These are phyloP conservation scores for Sebastes kiyomatsui DNA, from an alignment of 2,797 vertebrate genomes.

Conservation along the genomic window DNA sequence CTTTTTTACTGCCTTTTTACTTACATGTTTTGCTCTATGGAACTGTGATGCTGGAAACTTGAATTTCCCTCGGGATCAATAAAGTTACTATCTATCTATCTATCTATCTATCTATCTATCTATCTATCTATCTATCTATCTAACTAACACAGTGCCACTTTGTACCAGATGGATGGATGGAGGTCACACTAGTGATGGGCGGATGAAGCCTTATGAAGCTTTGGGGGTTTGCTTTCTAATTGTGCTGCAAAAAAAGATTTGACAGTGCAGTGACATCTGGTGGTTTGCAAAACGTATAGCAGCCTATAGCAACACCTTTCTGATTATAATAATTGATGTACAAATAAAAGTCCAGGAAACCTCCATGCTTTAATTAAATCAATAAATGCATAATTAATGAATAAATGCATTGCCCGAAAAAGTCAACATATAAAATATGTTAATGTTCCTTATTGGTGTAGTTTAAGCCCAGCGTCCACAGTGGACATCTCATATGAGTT, in stretches of 20 bases:
- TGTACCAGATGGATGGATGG: not conserved
- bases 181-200: not conserved
- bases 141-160: not conserved
- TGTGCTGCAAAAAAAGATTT: not conserved
- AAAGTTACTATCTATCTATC: too few relatives aligned
- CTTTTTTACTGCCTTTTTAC: too few relatives aligned
- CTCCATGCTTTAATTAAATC: rapidly evolving
- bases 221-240: not conserved
- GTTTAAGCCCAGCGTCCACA: not conserved
- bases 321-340: not conserved
- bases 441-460: not conserved
- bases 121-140: too few relatives aligned
- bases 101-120: too few relatives aligned
- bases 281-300: not conserved
- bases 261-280: not conserved
- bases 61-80: too few relatives aligned
- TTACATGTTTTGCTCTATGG: too few relatives aligned
- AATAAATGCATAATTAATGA: too few relatives aligned
- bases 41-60: too few relatives aligned
- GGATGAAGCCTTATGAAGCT: not conserved
- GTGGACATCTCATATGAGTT: not conserved
- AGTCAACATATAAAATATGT: not conserved
- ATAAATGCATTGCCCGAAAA: not conserved
- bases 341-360: not conserved
- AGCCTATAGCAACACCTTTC: not conserved